Percentiles rank a stretch among this genome's conserved stretches.
Evolutionary conservation across 2,113 vertebrate genomes (phyloP).

Genomic region (Sebastes fasciatus): DNA sequence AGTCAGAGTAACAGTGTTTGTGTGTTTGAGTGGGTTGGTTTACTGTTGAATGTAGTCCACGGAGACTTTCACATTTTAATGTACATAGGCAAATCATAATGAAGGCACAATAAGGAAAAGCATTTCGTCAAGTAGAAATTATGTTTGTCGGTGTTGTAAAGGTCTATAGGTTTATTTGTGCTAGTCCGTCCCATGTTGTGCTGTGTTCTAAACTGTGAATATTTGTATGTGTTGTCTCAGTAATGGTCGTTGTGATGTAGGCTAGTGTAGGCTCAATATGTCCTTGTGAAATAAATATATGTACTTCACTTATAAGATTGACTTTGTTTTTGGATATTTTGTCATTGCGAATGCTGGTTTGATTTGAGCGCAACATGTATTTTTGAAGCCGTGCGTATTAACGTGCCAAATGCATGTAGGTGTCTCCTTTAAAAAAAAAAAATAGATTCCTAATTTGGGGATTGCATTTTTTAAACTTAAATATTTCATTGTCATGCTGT

Average conservation of each 20-base stretch:
- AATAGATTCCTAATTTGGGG: not conserved
- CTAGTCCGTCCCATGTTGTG: conserved; percentile 80
- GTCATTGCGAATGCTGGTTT: conserved; percentile 24
- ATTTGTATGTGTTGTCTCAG: conserved; percentile 83
- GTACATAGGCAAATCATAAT: conserved; percentile 81
- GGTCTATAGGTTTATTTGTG: conserved; percentile 74
- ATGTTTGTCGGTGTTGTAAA: conserved; percentile 70
- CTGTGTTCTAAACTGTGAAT: conserved; percentile 86
- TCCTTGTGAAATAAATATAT: conserved; percentile 86
- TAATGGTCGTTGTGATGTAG: conserved; percentile 79
- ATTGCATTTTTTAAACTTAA: not conserved
- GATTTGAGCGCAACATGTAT: conserved; percentile 21
- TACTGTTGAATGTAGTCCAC: conserved; percentile 83
- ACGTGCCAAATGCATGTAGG: not conserved
- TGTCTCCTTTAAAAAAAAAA: not conserved
- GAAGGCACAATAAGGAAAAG: conserved; percentile 82
- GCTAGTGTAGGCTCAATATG: conserved; percentile 75
- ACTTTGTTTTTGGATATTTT: conserved; percentile 62
- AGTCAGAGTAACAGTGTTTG: conserved; percentile 72
- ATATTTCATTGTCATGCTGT: not conserved
- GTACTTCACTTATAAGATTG: conserved; percentile 75
- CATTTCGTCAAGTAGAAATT: conserved; percentile 70
- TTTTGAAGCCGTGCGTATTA: conserved; percentile 21
- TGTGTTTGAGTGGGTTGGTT: conserved; percentile 76
- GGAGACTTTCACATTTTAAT: conserved; percentile 78